Base-by-base conservation (phyloP, 1,140 invertebrate genomes). In the Eumeta japonica region DNA sequence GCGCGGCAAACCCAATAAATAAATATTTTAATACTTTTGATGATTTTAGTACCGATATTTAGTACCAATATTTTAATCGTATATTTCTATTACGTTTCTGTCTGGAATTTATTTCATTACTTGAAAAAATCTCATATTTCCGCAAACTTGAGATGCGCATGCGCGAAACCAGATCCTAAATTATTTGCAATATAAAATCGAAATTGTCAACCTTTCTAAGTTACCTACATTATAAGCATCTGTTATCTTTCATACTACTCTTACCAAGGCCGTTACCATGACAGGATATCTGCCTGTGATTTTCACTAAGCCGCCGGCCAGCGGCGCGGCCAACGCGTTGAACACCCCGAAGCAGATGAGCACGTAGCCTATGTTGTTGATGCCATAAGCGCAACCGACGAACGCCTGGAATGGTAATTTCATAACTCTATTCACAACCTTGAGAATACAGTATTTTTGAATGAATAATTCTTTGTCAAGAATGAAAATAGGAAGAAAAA, bases 321-420 rank as follows among this genome's bases (percentile, higher is more conserved):
- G 67, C 0, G 92, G 79, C 0, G 90, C 90, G 0, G 88, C 88
- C 15, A 92, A 58, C 0, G 90, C 88, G 51, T 94, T 92, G 16
- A 84, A 84, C 5, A 88, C 80, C 1, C 92, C 92, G 55, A 92
- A 94, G 55, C 89, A 91, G 34, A 95, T 92, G 84, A 95, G 89
- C 15, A 95, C 89, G 52, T 86, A 94, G 1, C 92, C 93, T 16
- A 97, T 90, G 50, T 92, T 88, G 38, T 82, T 85, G 42, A 96
- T 88, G 2, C 92, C 93, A 80, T 89, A 87, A 0, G 89, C 84
- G 55, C 94, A 97, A 0, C 86, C 89, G 1, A 96, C 87, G 55
- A 86, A 96, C 0, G 90, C 87, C 90, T 94, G 74, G 2, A 39
- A 47, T n/a, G n/a, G n/a, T n/a, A n/a, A 32, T n/a, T n/a, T n/a